Percentiles rank a stretch among this genome's conserved stretches.
These are phyloP conservation scores for Pipistrellus kuhlii DNA, from an alignment of 2,797 vertebrate species.

Conservation along the genomic window DNA sequence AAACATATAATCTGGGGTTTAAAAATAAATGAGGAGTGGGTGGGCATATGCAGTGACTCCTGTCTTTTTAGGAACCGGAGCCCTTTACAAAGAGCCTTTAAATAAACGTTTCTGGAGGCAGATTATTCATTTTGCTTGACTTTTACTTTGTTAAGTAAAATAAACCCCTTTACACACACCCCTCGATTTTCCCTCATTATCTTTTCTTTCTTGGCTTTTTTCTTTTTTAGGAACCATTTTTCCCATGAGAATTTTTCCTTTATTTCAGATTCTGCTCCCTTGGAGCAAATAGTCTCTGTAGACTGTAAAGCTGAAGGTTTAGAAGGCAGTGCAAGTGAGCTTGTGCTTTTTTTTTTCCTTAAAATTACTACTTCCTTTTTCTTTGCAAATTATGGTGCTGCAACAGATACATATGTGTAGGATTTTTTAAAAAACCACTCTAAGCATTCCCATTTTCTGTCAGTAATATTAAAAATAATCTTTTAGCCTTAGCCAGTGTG, in stretches of 20 bases:
- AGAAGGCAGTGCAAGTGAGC: conserved; percentile 72
- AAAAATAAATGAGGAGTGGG: conserved; percentile 73
- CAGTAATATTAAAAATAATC: conserved; percentile 37
- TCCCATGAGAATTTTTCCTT: conserved; percentile 58
- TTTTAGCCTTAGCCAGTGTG: not conserved
- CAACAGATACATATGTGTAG: conserved; percentile 76
- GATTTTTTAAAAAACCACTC: conserved; percentile 29
- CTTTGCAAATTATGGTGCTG: conserved; percentile 80
- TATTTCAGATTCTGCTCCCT: conserved; percentile 49
- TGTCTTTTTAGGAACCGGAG: conserved; percentile 80
- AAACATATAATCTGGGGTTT: conserved; percentile 81
- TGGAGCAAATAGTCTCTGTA: conserved; percentile 62
- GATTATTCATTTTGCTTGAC: conserved; percentile 79
- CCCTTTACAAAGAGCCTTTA: conserved; percentile 83
- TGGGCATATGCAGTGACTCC: conserved; percentile 74
- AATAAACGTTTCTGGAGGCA: conserved; percentile 80
- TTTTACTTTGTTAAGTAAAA: conserved; percentile 76
- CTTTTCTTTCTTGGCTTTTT: conserved; percentile 67
- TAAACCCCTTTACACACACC: conserved; percentile 64
- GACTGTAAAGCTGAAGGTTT: conserved; percentile 63
- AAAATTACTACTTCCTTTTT: conserved; percentile 80
- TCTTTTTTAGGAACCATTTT: conserved; percentile 70
- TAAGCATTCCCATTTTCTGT: conserved; percentile 60
- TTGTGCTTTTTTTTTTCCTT: conserved; percentile 69
- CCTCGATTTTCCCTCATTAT: conserved; percentile 77